Percentiles rank a stretch among this genome's conserved stretches.
phyloP scores from a whole-genome alignment of 92 coral and sea anemone genomes.

The Umimayanthus chanpuru region DNA sequence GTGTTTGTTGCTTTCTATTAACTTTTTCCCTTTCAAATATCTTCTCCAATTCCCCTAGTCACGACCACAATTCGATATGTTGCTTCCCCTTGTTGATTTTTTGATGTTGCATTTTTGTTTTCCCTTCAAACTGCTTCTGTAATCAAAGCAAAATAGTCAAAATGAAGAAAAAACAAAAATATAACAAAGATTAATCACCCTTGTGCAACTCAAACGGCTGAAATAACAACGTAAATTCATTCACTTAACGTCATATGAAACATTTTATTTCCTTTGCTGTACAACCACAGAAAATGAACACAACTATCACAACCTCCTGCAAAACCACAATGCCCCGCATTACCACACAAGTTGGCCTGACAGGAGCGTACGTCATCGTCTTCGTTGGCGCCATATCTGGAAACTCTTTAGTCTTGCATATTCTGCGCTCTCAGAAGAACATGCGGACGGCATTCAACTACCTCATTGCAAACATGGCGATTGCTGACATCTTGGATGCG shows the following conservation, averaged over 20 bases:
- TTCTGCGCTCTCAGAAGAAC: conserved; percentile 37
- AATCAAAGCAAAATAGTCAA: no score
- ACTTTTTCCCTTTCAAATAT: no score
- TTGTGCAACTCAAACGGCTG: no score
- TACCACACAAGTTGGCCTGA: conserved; percentile 36
- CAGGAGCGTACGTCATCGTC: conserved; percentile 41
- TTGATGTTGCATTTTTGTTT: no score
- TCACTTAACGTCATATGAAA: neutral
- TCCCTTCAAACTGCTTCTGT: no score
- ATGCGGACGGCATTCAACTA: conserved; percentile 42
- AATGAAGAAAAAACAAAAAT: no score
- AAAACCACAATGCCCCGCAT: neutral
- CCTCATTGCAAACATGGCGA: conserved; percentile 45
- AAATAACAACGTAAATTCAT: no score
- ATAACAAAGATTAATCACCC: no score
- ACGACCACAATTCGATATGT: no score
- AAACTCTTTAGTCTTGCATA: conserved; percentile 26
- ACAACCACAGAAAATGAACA: conserved; percentile 24
- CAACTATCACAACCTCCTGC: neutral
- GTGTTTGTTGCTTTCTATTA: no score
- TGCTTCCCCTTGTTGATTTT: no score
- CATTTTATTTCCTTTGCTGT: neutral
- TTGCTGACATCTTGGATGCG: conserved; percentile 28
- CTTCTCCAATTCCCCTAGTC: no score
- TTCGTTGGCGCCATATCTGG: conserved; percentile 36